Conservation (phyloP, 2,888 invertebrate species). For the Boloria euphrosyne region DNA sequence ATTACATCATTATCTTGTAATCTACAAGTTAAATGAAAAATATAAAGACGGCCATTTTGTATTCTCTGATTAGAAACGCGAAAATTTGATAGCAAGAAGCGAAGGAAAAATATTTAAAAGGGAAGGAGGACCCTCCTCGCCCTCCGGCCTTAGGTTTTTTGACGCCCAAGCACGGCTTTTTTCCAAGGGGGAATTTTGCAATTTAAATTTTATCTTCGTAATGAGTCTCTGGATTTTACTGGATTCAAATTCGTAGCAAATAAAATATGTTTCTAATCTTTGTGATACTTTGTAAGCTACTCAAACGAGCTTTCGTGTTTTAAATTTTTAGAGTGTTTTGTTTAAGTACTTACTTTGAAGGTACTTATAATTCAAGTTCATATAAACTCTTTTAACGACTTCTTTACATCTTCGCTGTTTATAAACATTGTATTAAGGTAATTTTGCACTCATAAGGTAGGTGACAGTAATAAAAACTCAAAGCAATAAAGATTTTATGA, state of each 20-base stretch:
- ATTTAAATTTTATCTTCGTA: slow-evolving; percentile 78
- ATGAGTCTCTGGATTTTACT: slow-evolving; percentile 60
- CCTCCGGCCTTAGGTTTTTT: slow-evolving; percentile 57
- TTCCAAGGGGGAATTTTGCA: slow-evolving; percentile 72
- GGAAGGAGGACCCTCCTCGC: slow-evolving; percentile 46
- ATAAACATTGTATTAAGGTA: too few species aligned
- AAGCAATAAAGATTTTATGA: too few species aligned
- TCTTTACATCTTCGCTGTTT: too few species aligned
- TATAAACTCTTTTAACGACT: too few species aligned
- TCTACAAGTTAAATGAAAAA: slow-evolving; percentile 14
- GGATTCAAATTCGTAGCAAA: slow-evolving; percentile 48
- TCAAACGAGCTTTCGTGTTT: slow-evolving; percentile 10
- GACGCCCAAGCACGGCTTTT: slow-evolving; percentile 73
- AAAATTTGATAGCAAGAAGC: slow-evolving; percentile 60
- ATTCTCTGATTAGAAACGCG: slow-evolving; percentile 30
- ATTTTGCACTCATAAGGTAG: too few species aligned
- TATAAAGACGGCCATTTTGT: slow-evolving; percentile 30
- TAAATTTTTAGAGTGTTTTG: neutral
- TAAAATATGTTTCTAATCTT: slow-evolving; percentile 39
- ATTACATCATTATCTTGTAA: neutral
- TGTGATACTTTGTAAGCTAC: slow-evolving; percentile 23
- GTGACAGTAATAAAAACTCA: too few species aligned
- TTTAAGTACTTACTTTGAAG: neutral
- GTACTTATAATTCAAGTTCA: too few species aligned
- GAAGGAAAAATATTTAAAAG: slow-evolving; percentile 63